These are phyloP conservation scores for Heteromormyrus szaboi DNA, from an alignment of 2,797 vertebrate genomes.

Conservation along the genomic window DNA sequence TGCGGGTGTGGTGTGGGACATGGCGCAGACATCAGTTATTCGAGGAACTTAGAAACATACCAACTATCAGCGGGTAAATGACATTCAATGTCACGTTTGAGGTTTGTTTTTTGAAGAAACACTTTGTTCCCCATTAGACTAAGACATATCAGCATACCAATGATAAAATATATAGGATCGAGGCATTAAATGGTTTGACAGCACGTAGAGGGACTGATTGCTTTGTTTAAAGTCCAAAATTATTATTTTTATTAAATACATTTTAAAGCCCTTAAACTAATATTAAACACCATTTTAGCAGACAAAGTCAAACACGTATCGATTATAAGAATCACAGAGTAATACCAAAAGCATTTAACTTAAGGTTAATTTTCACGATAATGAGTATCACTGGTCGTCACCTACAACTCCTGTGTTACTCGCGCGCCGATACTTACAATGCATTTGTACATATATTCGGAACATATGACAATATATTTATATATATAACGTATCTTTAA, in stretches of 20 bases:
- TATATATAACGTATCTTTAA: background rate
- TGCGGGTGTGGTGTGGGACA: background rate
- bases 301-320: constrained; percentile 40
- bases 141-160: background rate
- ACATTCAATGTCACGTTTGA: background rate
- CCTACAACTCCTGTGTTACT: background rate
- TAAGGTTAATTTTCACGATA: background rate
- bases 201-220: background rate
- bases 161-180: background rate
- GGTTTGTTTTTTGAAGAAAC: background rate
- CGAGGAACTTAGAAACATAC: background rate
- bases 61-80: background rate
- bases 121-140: background rate
- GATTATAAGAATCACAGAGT: constrained; percentile 21
- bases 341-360: constrained; percentile 21
- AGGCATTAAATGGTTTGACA: background rate
- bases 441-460: background rate
- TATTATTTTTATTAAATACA: background rate
- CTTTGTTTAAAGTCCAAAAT: constrained; percentile 1
- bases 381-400: background rate
- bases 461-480: background rate
- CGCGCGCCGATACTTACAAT: background rate
- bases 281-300: constrained; percentile 25
- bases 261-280: constrained; percentile 52
- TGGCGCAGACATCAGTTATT: background rate